Evolutionary conservation across 2,888 invertebrate genomes (phyloP).

Genomic region (Blomia tropicalis): DNA sequence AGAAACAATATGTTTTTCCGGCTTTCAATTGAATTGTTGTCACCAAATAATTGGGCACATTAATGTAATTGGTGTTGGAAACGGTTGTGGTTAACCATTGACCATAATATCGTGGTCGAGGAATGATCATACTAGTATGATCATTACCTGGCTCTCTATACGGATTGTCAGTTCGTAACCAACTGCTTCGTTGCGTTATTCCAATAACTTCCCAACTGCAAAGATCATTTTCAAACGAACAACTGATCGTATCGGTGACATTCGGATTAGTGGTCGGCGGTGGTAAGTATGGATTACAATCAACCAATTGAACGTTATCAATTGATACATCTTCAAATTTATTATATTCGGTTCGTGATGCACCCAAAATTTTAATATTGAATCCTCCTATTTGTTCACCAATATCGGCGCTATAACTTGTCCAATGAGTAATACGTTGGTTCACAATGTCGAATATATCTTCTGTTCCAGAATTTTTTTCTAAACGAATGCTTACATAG

Average conservation of each 20-base stretch:
- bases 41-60: not conserved
- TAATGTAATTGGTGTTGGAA: not conserved
- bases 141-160: conserved; percentile 4
- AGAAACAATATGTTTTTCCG: conserved; percentile 1
- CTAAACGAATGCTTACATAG: too few species aligned
- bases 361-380: not conserved
- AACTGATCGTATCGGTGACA: not conserved
- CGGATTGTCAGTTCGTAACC: not conserved
- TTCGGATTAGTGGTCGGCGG: not conserved
- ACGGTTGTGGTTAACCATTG: conserved; percentile 10
- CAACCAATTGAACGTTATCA: conserved; percentile 16
- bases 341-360: not conserved
- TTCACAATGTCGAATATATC: too few species aligned
- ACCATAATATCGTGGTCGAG: not conserved
- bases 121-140: not conserved
- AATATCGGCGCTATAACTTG: not conserved
- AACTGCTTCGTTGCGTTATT: not conserved
- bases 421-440: not conserved
- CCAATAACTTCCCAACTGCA: conserved; percentile 27
- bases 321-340: not conserved
- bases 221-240: conserved; percentile 27
- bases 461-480: too few species aligned
- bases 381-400: not conserved
- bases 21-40: not conserved
- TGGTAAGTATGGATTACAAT: not conserved